Percentiles rank a stretch among this genome's conserved stretches.
phyloP scores from a whole-genome alignment of 2,888 invertebrate genomes.

The Minunthozetes semirufus region DNA sequence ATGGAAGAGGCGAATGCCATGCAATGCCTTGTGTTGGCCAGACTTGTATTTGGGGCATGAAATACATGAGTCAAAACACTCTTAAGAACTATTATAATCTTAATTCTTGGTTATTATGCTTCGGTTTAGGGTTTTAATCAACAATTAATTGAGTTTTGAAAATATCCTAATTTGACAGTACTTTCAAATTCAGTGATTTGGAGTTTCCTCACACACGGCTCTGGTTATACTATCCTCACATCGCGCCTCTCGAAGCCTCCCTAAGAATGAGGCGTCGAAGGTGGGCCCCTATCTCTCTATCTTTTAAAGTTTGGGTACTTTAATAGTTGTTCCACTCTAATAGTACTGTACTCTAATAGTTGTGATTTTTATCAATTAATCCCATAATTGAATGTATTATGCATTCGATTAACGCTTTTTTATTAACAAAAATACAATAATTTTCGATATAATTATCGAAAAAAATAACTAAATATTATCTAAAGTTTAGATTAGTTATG shows the following conservation, averaged over 20 bases:
- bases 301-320: neutral
- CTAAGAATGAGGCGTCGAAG: conserved; percentile 28
- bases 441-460: neutral
- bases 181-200: conserved; percentile 7
- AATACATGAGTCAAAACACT: neutral
- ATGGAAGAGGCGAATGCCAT: conserved; percentile 15
- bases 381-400: neutral
- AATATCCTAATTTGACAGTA: conserved; percentile 22
- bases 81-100: neutral
- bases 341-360: neutral
- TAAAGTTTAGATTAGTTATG: too few relatives aligned
- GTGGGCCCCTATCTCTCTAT: neutral
- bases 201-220: conserved; percentile 15
- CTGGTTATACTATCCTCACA: neutral
- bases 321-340: neutral
- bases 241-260: conserved; percentile 27
- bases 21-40: conserved; percentile 24
- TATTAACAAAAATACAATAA: neutral
- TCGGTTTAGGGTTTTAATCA: conserved; percentile 10
- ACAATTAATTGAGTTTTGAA: neutral
- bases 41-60: neutral
- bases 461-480: neutral
- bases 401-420: neutral
- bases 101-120: neutral
- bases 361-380: neutral